phyloP scores from a whole-genome alignment of 2,113 vertebrate genomes.

The Sialia sialis region DNA sequence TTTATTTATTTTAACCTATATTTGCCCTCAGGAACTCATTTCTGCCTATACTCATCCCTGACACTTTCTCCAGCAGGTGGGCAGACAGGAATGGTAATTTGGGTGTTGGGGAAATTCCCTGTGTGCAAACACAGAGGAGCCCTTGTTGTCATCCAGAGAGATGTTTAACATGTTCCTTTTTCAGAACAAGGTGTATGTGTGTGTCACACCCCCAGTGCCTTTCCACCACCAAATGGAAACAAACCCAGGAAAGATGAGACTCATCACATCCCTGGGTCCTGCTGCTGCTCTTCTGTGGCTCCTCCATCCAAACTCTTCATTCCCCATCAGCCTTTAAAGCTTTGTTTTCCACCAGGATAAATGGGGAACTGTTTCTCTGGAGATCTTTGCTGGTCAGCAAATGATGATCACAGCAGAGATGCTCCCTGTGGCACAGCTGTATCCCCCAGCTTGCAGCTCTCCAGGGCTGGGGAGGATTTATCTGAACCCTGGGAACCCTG shows the following conservation, averaged over 20 bases:
- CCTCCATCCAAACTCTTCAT: neutral
- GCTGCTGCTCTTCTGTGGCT: neutral
- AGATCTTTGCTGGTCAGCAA: neutral
- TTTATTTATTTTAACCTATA: neutral
- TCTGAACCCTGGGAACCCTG: neutral
- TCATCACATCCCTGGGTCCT: neutral
- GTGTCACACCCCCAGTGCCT: rapidly evolving
- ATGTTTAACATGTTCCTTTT: neutral
- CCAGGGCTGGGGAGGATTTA: neutral
- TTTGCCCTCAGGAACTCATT: neutral
- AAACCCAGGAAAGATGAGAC: neutral
- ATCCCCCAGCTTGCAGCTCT: neutral
- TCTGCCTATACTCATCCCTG: neutral
- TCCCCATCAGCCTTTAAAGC: neutral
- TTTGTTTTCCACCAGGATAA: neutral
- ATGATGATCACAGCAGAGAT: neutral
- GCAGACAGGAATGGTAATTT: neutral
- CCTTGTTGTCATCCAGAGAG: neutral
- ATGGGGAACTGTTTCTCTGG: neutral
- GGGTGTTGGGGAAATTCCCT: neutral
- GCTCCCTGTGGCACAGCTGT: rapidly evolving
- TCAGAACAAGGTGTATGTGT: neutral
- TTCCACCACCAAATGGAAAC: neutral
- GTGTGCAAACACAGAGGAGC: neutral
- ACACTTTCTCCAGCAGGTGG: neutral